Conservation (phyloP, 2,797 vertebrate genomes). For the Lycodopsis pacificus region DNA sequence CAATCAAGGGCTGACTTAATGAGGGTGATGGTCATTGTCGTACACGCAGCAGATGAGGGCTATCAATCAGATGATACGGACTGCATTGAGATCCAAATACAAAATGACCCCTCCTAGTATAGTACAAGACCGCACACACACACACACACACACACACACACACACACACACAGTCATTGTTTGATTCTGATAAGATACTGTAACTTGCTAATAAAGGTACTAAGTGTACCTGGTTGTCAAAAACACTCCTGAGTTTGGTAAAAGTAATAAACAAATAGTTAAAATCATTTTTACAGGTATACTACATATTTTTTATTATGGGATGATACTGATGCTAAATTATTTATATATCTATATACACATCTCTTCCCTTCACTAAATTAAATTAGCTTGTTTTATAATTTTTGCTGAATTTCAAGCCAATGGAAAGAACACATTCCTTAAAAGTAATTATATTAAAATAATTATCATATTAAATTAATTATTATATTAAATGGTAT, state of each 20-base stretch:
- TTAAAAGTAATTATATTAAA: not conserved
- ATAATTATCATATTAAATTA: not conserved
- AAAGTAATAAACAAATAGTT: not conserved
- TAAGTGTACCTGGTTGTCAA: not conserved
- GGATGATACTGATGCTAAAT: no score
- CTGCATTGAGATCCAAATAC: slow-evolving; percentile 70
- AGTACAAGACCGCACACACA: not conserved
- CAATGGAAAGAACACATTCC: not conserved
- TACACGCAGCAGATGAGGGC: slow-evolving; percentile 73
- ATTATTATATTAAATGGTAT: not conserved
- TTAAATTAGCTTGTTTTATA: not conserved
- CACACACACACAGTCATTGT: slow-evolving; percentile 6
- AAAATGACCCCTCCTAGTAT: slow-evolving; percentile 61
- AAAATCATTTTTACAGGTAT: not conserved
- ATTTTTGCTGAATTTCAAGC: not conserved
- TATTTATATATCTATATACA: no score
- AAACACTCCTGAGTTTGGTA: not conserved
- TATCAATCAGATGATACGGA: slow-evolving; percentile 82
- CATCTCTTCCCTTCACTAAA: no score
- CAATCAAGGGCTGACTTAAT: slow-evolving; percentile 85
- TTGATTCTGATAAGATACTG: slow-evolving; percentile 16
- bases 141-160: not conserved
- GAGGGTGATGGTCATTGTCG: slow-evolving; percentile 81
- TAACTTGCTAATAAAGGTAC: slow-evolving; percentile 3
- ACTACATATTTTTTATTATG: no score